These are phyloP conservation scores for Drosophila quinaria DNA, from an alignment of 2,888 invertebrate genomes.

Conservation along the genomic window DNA sequence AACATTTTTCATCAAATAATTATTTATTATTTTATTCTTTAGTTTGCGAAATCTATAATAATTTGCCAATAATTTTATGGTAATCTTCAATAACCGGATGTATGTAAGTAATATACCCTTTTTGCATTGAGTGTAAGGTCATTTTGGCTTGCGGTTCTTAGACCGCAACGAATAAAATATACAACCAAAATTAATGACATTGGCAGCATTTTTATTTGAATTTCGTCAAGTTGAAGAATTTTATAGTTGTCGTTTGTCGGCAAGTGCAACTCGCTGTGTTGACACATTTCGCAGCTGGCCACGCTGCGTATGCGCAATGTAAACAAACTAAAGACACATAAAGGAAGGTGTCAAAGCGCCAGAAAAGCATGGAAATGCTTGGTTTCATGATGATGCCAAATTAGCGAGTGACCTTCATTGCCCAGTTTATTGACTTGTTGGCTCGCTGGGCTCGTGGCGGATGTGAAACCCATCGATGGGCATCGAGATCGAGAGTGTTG, in stretches of 20 bases:
- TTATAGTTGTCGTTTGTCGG: neutral
- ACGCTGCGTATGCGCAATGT: constrained; percentile 55
- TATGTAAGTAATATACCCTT: neutral
- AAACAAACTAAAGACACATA: constrained; percentile 32
- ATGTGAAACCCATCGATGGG: constrained; percentile 63
- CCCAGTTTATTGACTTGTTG: constrained; percentile 51
- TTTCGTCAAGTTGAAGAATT: constrained; percentile 13
- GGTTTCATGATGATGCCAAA: constrained; percentile 12
- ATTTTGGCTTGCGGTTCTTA: constrained; percentile 33
- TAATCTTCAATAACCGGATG: constrained; percentile 9
- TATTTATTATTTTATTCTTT: neutral
- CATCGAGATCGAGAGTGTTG: constrained; percentile 3
- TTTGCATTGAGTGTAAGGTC: constrained; percentile 45
- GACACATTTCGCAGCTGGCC: constrained; percentile 13
- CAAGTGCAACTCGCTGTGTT: constrained; percentile 21
- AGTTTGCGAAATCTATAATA: constrained; percentile 1
- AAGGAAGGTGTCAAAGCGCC: constrained; percentile 37
- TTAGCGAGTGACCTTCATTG: constrained; percentile 28
- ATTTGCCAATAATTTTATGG: neutral
- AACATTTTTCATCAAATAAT: neutral
- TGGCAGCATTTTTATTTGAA: constrained; percentile 36
- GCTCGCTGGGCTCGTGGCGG: constrained; percentile 38
- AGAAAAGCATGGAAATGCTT: constrained; percentile 29
- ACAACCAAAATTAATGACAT: constrained; percentile 42
- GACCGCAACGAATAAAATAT: constrained; percentile 30